These are phyloP conservation scores for Fregata magnificens DNA, from an alignment of 2,113 vertebrate genomes.

Conservation along the genomic window DNA sequence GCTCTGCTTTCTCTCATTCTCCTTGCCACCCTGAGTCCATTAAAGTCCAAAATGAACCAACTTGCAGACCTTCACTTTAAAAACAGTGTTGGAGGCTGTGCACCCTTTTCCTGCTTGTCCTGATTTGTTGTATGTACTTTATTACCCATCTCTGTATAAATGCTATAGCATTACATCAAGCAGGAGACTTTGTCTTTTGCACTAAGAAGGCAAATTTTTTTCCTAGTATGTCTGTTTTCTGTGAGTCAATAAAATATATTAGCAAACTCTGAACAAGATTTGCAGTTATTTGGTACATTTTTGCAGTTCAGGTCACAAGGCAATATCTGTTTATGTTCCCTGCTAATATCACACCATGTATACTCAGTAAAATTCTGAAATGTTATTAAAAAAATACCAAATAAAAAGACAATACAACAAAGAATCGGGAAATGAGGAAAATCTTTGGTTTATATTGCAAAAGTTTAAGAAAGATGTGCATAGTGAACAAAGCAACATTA, in stretches of 20 bases:
- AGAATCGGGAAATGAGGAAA: not conserved
- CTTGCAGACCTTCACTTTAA: not conserved
- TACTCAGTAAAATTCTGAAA: not conserved
- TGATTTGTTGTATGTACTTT: not conserved
- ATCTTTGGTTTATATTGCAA: not conserved
- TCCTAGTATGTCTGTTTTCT: not conserved
- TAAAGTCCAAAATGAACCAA: not conserved
- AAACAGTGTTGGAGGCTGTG: not conserved
- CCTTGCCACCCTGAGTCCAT: not conserved
- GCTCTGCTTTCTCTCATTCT: not conserved
- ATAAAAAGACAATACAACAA: not conserved
- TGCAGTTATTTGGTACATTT: not conserved
- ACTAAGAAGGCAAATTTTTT: not conserved
- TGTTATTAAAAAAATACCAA: not conserved
- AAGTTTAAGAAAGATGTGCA: not conserved
- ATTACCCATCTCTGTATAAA: not conserved
- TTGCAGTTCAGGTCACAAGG: not conserved
- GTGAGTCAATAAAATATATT: not conserved
- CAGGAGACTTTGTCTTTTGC: not conserved
- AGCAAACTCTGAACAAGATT: not conserved
- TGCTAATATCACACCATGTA: not conserved
- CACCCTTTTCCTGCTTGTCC: not conserved
- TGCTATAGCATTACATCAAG: not conserved
- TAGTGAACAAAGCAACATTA: not conserved
- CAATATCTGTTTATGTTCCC: not conserved